Conservation (phyloP, 2,888 invertebrate species). For the Scelioninae gen. 2 region DNA sequence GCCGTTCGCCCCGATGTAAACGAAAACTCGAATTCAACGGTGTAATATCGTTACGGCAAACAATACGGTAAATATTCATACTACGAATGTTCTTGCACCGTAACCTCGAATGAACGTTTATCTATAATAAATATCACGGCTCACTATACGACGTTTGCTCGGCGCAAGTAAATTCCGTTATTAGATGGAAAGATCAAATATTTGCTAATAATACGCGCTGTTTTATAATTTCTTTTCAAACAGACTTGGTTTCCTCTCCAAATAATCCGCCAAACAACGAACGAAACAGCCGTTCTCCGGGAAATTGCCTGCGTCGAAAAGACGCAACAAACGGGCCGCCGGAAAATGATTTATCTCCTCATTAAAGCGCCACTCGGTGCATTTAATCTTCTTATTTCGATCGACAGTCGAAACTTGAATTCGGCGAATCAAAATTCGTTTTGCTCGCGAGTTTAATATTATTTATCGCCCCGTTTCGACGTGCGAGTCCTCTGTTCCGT, state of each 20-base stretch:
- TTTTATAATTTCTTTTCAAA: constrained; percentile 21
- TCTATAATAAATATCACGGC: constrained; percentile 43
- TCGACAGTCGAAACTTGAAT: too few relatives aligned
- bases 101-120: constrained; percentile 36
- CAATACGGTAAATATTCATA: constrained; percentile 39
- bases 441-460: background rate
- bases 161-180: constrained; percentile 21
- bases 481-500: too few relatives aligned
- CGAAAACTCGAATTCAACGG: constrained; percentile 30
- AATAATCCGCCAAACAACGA: constrained; percentile 6
- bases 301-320: too few relatives aligned
- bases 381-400: too few relatives aligned
- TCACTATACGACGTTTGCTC: constrained; percentile 6
- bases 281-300: too few relatives aligned
- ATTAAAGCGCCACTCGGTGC: too few relatives aligned
- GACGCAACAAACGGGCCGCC: too few relatives aligned
- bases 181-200: constrained; percentile 41
- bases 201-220: constrained; percentile 28
- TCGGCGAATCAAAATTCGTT: too few relatives aligned
- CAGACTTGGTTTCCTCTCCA: constrained; percentile 10
- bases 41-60: constrained; percentile 37
- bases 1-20: constrained; percentile 15
- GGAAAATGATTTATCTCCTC: too few relatives aligned
- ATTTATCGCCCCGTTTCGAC: too few relatives aligned
- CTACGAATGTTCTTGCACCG: constrained; percentile 2